Conservation (phyloP, 2,113 vertebrate species). For the Fulmarus glacialis region DNA sequence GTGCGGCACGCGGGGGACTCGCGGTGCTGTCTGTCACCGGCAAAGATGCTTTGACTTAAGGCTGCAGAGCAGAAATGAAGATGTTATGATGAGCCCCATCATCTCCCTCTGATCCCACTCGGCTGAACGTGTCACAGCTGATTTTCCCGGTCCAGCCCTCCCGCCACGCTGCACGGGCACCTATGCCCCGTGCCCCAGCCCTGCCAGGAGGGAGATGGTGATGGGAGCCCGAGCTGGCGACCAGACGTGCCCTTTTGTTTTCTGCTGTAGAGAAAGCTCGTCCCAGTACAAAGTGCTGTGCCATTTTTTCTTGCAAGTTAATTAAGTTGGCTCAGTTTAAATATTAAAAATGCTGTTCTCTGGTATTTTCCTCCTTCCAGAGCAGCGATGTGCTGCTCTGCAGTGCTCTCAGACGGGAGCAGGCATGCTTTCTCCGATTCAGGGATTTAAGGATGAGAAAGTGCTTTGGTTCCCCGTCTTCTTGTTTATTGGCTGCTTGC, state of each 20-base stretch:
- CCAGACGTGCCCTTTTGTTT: not conserved
- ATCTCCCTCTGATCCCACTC: not conserved
- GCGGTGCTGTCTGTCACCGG: not conserved
- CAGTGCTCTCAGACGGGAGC: not conserved
- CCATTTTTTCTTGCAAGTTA: not conserved
- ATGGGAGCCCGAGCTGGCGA: not conserved
- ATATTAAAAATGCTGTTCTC: not conserved
- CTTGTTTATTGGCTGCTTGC: not conserved
- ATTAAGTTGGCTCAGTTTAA: not conserved
- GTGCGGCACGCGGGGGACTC: fast-evolving
- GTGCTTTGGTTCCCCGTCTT: fast-evolving
- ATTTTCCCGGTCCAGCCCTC: not conserved
- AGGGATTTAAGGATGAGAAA: not conserved
- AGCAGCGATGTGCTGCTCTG: not conserved
- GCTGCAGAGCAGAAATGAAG: not conserved
- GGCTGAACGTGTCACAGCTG: not conserved
- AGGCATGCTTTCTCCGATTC: not conserved
- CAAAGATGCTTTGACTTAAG: not conserved
- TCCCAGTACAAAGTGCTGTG: not conserved
- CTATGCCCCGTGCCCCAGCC: not conserved
- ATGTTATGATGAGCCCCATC: not conserved
- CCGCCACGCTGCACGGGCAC: not conserved
- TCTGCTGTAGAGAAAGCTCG: not conserved
- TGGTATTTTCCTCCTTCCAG: not conserved
- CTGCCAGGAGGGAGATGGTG: fast-evolving